Percentiles rank a stretch among this genome's conserved stretches.
Evolutionary conservation across 2,888 invertebrate genomes (phyloP).

Genomic region (Ormyrus rosae): DNA sequence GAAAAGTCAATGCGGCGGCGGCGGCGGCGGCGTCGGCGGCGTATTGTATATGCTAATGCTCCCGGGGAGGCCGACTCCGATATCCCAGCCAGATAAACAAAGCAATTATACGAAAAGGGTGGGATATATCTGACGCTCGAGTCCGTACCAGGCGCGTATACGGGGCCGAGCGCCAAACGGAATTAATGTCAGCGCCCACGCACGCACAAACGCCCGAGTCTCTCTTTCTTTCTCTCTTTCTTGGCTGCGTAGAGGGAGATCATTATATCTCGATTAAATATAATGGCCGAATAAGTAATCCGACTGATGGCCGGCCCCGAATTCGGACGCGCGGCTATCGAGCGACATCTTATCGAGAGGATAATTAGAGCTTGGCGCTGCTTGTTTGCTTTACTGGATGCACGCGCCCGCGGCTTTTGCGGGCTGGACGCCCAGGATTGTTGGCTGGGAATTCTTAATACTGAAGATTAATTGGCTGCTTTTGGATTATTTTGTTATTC

Average conservation of each 20-base stretch:
- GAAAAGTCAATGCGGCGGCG: constrained; percentile 12
- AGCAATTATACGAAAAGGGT: constrained; percentile 74
- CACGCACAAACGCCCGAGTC: constrained; percentile 41
- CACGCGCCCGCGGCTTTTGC: too few relatives aligned
- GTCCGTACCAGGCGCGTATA: constrained; percentile 53
- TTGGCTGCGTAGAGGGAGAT: background rate
- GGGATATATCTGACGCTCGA: constrained; percentile 46
- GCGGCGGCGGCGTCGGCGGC: background rate
- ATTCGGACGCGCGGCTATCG: background rate
- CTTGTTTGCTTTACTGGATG: too few relatives aligned
- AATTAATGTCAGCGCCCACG: constrained; percentile 51
- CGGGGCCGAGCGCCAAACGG: constrained; percentile 31
- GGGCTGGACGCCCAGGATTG: too few relatives aligned
- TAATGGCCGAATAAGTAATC: background rate
- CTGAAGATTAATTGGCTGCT: too few relatives aligned
- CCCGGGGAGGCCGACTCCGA: constrained; percentile 45
- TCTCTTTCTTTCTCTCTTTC: too few relatives aligned
- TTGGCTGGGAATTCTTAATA: too few relatives aligned
- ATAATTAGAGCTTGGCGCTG: too few relatives aligned
- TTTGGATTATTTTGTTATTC: too few relatives aligned
- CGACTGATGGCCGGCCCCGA: background rate
- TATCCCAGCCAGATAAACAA: constrained; percentile 72
- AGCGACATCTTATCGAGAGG: too few relatives aligned
- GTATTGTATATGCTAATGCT: constrained; percentile 70
- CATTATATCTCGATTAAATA: constrained; percentile 8